Conservation (phyloP, 2,113 vertebrate genomes). For the Heterotilapia buettikoferi region DNA sequence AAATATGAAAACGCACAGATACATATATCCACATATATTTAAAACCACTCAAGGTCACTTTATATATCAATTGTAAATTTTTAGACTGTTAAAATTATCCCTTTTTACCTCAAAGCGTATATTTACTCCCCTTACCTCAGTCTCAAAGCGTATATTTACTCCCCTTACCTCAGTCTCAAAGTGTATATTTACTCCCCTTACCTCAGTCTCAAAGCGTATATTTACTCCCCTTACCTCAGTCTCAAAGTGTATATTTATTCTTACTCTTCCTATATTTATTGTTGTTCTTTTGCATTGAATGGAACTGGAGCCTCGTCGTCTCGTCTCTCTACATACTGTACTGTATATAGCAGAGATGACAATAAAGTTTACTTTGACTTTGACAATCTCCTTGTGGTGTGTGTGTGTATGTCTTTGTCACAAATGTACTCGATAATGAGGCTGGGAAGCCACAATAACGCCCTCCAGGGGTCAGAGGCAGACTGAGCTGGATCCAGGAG, state of each 20-base stretch:
- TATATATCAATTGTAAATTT: not conserved
- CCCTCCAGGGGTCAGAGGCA: not conserved
- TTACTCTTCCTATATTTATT: not conserved
- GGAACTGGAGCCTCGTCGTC: not conserved
- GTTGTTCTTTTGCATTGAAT: not conserved
- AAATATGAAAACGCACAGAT: not conserved
- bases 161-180: not conserved
- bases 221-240: not conserved
- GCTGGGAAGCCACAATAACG: not conserved
- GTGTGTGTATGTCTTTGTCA: not conserved
- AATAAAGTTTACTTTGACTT: not conserved
- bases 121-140: not conserved
- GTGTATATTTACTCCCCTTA: fast-evolving
- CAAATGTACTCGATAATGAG: not conserved
- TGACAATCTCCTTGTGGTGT: not conserved
- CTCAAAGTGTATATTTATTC: not conserved
- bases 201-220: fast-evolving
- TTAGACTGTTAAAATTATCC: not conserved
- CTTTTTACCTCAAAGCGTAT: fast-evolving
- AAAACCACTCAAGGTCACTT: not conserved
- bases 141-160: not conserved
- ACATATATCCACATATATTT: not conserved
- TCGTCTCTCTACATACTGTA: not conserved
- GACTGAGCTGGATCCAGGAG: not conserved
- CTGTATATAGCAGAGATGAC: not conserved